Percentiles rank a stretch among this genome's conserved stretches.
Evolutionary conservation across 1,140 invertebrate species (phyloP).

Genomic region (Colletes latitarsis): DNA sequence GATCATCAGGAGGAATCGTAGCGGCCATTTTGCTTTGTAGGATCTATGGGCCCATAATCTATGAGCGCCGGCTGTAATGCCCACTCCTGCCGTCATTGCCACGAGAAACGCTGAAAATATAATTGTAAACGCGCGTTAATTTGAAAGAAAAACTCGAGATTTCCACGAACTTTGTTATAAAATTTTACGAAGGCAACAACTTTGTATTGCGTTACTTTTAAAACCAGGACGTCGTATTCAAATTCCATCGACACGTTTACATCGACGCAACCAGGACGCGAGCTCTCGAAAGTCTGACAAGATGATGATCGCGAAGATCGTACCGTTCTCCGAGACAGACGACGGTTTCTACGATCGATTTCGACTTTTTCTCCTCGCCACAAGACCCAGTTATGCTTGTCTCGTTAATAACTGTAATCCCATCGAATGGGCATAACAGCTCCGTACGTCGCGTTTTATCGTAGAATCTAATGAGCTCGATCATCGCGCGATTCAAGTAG

Average conservation of each 20-base stretch:
- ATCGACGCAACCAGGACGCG: not conserved
- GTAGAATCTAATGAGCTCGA: not conserved
- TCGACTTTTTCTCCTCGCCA: not conserved
- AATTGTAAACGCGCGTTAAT: not conserved
- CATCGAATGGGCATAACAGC: not conserved
- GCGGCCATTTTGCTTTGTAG: constrained; percentile 92
- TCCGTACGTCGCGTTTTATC: not conserved
- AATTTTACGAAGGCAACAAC: too few species aligned
- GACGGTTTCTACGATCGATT: not conserved
- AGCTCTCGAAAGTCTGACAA: not conserved
- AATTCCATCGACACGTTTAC: not conserved
- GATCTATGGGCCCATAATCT: constrained; percentile 93
- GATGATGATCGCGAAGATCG: not conserved
- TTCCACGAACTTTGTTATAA: too few species aligned
- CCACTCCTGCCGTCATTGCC: constrained; percentile 82
- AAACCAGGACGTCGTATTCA: not conserved
- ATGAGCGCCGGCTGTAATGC: constrained; percentile 94
- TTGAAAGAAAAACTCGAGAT: too few species aligned
- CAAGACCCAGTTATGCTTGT: constrained; percentile 3
- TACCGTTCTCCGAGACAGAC: not conserved
- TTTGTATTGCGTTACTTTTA: too few species aligned
- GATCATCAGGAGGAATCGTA: constrained; percentile 88
- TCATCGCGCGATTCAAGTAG: not conserved
- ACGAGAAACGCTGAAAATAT: constrained; percentile 69
- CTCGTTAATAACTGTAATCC: not conserved